A percentile compares a stretch with the other conserved stretches of the same genome.
Conservation (phyloP, 2,797 vertebrate genomes). For the Rhyacichthys aspro region DNA sequence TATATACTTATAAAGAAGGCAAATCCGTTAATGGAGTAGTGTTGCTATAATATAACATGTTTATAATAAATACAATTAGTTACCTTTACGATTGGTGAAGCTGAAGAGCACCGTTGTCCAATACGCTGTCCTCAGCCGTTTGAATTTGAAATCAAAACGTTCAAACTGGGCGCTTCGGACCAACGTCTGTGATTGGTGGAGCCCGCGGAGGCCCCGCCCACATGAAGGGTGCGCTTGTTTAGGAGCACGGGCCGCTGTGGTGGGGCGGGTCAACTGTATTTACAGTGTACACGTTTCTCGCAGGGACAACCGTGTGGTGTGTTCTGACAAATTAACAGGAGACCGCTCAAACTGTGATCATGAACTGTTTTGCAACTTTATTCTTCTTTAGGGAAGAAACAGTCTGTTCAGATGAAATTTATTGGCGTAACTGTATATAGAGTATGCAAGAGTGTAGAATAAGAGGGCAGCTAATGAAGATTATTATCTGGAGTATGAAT, state of each 20-base stretch:
- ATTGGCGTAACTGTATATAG: constrained; percentile 74
- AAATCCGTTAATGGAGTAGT: too few species aligned
- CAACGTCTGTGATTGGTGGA: constrained; percentile 62
- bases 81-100: constrained; percentile 14
- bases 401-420: constrained; percentile 74
- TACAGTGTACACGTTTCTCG: too few species aligned
- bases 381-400: constrained; percentile 77
- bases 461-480: constrained; percentile 70
- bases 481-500: constrained; percentile 65
- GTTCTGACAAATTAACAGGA: too few species aligned
- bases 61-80: background rate
- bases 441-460: constrained; percentile 74
- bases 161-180: constrained; percentile 39
- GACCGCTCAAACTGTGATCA: too few species aligned
- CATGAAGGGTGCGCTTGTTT: accelerated
- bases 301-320: too few species aligned
- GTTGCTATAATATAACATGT: too few species aligned
- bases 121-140: constrained; percentile 50
- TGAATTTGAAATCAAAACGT: constrained; percentile 72
- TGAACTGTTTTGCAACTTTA: constrained; percentile 74
- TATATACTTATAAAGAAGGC: too few species aligned
- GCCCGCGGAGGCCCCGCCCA: constrained; percentile 13
- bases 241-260: accelerated
- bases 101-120: accelerated
- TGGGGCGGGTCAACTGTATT: constrained; percentile 18